Evolutionary conservation across 2,113 vertebrate species (phyloP).

Genomic region (Paracanthobrama guichenoti): DNA sequence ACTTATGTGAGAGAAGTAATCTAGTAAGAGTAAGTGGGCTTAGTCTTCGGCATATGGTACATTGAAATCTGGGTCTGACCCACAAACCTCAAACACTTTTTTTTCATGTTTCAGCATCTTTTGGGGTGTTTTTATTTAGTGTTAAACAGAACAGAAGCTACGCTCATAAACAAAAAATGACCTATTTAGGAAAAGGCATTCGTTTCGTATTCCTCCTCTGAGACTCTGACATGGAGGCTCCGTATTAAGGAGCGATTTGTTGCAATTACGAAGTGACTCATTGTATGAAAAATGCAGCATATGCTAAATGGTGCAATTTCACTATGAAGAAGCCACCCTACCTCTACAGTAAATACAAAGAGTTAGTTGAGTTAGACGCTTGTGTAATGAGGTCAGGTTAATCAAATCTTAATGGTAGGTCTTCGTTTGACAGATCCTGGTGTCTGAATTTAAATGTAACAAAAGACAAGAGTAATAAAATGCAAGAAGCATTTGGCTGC

Average conservation of each 20-base stretch:
- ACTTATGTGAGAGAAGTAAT: conserved; percentile 30
- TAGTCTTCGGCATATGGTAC: conserved; percentile 34
- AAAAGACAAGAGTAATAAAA: conserved; percentile 9
- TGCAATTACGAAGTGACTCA: conserved; percentile 38
- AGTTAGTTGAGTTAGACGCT: conserved; percentile 46
- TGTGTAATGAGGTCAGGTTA: conserved; percentile 50
- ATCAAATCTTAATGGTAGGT: conserved; percentile 51
- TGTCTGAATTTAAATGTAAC: conserved; percentile 37
- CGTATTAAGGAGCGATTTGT: conserved; percentile 36
- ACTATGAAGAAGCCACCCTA: conserved; percentile 49
- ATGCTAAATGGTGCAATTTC: conserved; percentile 46
- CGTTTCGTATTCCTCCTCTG: conserved; percentile 36
- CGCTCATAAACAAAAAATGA: conserved; percentile 46
- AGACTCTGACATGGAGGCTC: conserved; percentile 44
- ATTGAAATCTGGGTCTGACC: conserved; percentile 49
- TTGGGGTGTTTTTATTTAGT: conserved; percentile 51
- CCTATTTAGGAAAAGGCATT: conserved; percentile 54
- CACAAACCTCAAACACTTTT: conserved; percentile 42
- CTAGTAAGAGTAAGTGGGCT: conserved; percentile 29
- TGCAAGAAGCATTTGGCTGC: background rate
- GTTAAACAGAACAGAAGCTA: conserved; percentile 52
- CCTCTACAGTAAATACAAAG: conserved; percentile 44
- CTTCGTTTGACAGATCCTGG: conserved; percentile 42
- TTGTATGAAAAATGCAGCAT: conserved; percentile 36
- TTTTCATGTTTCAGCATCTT: conserved; percentile 55